Percentiles rank a stretch among this genome's conserved stretches.
Evolutionary conservation across 2,113 vertebrate genomes (phyloP).

Genomic region (Thryonomys swinderianus): DNA sequence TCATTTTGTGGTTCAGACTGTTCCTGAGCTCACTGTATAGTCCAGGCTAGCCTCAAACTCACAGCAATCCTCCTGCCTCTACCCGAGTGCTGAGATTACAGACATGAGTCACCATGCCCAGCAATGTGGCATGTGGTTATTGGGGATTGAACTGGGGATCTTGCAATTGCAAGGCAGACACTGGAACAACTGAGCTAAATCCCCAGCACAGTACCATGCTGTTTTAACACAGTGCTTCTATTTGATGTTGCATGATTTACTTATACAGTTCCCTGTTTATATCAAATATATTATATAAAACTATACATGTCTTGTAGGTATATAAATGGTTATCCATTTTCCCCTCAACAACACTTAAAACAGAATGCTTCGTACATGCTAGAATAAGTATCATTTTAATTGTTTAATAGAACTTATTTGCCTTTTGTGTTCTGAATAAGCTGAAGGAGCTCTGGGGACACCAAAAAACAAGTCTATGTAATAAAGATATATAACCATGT

Average conservation of each 20-base stretch:
- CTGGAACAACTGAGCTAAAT: too few species aligned
- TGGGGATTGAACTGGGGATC: too few species aligned
- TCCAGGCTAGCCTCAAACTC: too few species aligned
- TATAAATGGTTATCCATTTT: neutral
- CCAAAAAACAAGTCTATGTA: neutral
- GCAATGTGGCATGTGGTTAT: too few species aligned
- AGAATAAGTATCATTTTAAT: constrained; percentile 18
- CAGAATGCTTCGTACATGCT: neutral
- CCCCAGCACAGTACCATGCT: too few species aligned
- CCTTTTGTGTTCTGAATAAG: constrained; percentile 12
- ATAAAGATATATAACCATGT: neutral
- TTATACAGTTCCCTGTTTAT: neutral
- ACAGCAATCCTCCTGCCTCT: too few species aligned
- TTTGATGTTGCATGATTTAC: neutral
- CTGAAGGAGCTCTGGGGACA: neutral
- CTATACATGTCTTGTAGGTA: neutral
- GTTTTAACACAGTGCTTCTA: neutral
- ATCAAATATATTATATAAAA: neutral
- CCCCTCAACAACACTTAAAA: neutral
- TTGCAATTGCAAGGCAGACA: too few species aligned
- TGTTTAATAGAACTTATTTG: constrained; percentile 35
- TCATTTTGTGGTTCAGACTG: too few species aligned
- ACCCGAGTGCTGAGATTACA: too few species aligned
- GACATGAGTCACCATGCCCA: too few species aligned
- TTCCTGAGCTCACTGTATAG: too few species aligned